Conservation (phyloP, 1,140 invertebrate species). For the Coptotermes formosanus region DNA sequence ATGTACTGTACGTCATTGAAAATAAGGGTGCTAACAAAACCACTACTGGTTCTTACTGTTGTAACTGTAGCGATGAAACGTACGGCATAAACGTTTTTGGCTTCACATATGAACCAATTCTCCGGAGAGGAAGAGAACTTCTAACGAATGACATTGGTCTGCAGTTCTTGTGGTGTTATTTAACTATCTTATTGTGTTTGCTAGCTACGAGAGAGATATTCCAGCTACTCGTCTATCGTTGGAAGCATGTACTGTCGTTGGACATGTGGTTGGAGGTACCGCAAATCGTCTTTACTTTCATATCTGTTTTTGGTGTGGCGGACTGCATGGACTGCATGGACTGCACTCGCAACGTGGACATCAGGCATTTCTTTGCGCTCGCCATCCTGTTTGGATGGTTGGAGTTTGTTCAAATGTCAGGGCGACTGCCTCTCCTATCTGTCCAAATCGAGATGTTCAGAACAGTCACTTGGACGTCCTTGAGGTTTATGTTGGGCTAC, state of each 20-base stretch:
- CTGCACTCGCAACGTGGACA: neutral
- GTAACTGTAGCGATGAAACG: too few relatives aligned
- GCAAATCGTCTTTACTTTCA: neutral
- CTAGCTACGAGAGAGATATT: neutral
- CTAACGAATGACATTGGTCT: too few relatives aligned
- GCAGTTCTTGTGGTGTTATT: neutral
- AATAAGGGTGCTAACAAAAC: neutral
- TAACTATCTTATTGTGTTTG: neutral
- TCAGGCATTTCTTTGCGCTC: slow-evolving; percentile 53
- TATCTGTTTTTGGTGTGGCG: neutral
- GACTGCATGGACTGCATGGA: too few relatives aligned
- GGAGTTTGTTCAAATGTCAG: slow-evolving; percentile 71
- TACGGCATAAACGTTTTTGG: too few relatives aligned
- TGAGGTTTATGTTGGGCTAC: slow-evolving; percentile 74
- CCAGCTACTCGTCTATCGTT: neutral
- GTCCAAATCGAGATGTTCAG: slow-evolving; percentile 76
- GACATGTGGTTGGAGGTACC: neutral
- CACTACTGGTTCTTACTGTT: too few relatives aligned
- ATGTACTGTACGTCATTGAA: neutral
- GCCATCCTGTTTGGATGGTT: slow-evolving; percentile 70
- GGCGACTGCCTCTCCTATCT: slow-evolving; percentile 67
- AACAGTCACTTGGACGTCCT: slow-evolving; percentile 72
- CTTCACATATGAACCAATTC: too few relatives aligned
- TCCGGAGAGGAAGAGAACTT: too few relatives aligned
- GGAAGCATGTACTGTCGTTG: neutral